Evolutionary conservation across 1,140 invertebrate genomes (phyloP).

Genomic region (Meloidogyne chitwoodi): DNA sequence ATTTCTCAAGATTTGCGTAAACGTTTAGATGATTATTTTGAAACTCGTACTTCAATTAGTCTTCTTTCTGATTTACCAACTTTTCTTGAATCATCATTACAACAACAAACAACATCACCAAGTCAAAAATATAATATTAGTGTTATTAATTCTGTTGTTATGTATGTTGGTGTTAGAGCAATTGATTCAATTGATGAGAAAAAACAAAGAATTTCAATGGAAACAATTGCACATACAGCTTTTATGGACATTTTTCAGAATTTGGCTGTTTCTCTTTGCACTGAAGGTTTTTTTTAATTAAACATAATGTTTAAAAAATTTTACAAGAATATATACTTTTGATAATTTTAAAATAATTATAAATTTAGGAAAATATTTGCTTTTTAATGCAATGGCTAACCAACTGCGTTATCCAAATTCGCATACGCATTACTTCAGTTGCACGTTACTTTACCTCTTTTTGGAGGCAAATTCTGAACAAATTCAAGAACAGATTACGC

Average conservation of each 20-base stretch:
- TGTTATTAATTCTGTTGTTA: slow-evolving; percentile 89
- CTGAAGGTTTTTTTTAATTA: slow-evolving; percentile 70
- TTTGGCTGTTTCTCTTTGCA: slow-evolving; percentile 91
- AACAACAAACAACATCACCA: slow-evolving; percentile 65
- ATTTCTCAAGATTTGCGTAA: slow-evolving; percentile 53
- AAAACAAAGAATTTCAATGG: slow-evolving; percentile 76
- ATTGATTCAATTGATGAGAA: slow-evolving; percentile 70
- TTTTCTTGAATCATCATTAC: slow-evolving; percentile 66
- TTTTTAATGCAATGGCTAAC: slow-evolving; percentile 96
- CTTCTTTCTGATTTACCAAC: slow-evolving; percentile 85
- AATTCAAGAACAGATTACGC: slow-evolving; percentile 77
- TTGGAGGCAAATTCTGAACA: slow-evolving; percentile 94
- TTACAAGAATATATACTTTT: slow-evolving; percentile 9
- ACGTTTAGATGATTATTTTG: slow-evolving; percentile 91
- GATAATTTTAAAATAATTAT: background rate
- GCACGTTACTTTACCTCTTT: slow-evolving; percentile 90
- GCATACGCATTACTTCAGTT: slow-evolving; percentile 98
- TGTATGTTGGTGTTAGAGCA: slow-evolving; percentile 94
- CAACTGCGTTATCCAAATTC: slow-evolving; percentile 97
- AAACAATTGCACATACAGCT: slow-evolving; percentile 85
- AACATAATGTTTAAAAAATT: too few species aligned
- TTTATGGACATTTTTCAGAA: slow-evolving; percentile 99
- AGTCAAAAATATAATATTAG: slow-evolving; percentile 89
- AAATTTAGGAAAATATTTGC: slow-evolving; percentile 75
- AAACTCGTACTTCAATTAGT: slow-evolving; percentile 85